These are phyloP conservation scores for Macroteleia sp. DNA, from an alignment of 2,888 invertebrate genomes.

Conservation along the genomic window DNA sequence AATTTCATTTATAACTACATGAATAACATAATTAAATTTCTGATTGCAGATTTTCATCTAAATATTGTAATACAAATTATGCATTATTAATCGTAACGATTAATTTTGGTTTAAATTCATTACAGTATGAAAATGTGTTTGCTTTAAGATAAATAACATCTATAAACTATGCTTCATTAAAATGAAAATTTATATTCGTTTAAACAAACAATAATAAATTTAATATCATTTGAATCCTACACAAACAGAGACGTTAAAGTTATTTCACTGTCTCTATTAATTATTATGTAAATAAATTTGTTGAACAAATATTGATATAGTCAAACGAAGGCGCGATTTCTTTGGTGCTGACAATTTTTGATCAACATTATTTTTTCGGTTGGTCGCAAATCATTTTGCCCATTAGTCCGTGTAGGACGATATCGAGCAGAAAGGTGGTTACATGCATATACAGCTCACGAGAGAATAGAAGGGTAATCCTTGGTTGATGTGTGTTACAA, in stretches of 20 bases:
- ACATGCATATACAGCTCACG: slow-evolving; percentile 20
- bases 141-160: too few relatives aligned
- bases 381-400: slow-evolving; percentile 80
- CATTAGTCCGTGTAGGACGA: slow-evolving; percentile 75
- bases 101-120: too few relatives aligned
- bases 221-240: not conserved
- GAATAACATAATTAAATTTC: too few relatives aligned
- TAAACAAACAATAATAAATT: not conserved
- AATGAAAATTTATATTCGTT: slow-evolving; percentile 1
- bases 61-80: too few relatives aligned
- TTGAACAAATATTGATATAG: slow-evolving; percentile 15
- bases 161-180: too few relatives aligned
- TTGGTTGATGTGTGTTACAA: slow-evolving; percentile 78
- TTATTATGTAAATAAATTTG: slow-evolving; percentile 2
- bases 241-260: slow-evolving; percentile 9
- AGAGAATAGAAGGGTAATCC: slow-evolving; percentile 73
- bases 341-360: slow-evolving; percentile 56
- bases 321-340: not conserved
- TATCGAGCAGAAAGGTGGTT: slow-evolving; percentile 65
- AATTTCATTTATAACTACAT: too few relatives aligned
- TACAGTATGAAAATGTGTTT: too few relatives aligned
- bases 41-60: too few relatives aligned
- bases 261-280: slow-evolving; percentile 9
- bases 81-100: too few relatives aligned
- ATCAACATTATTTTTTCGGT: slow-evolving; percentile 71